Percentiles rank a stretch among this genome's conserved stretches.
Evolutionary conservation across 1,140 invertebrate species (phyloP).

Genomic region (Kradibia gibbosae): DNA sequence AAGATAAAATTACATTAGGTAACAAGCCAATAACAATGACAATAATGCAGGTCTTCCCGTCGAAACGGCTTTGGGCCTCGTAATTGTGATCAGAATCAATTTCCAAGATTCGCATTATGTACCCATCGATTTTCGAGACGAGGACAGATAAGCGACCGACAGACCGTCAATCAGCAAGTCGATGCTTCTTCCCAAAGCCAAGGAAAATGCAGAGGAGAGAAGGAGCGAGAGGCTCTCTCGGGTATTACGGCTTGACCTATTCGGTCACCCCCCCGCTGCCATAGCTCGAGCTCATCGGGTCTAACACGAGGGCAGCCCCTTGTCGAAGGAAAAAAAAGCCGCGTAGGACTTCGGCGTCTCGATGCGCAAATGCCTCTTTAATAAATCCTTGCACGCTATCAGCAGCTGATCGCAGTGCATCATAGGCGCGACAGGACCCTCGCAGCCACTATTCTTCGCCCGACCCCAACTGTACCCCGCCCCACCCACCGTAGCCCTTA

Average conservation of each 20-base stretch:
- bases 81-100: too few relatives aligned
- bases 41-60: too few relatives aligned
- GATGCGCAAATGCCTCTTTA: constrained; percentile 59
- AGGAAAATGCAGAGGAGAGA: not conserved
- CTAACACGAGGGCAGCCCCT: not conserved
- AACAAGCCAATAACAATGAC: too few relatives aligned
- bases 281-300: not conserved
- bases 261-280: not conserved
- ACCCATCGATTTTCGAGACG: not conserved
- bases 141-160: not conserved
- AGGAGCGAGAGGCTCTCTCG: not conserved
- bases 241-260: constrained; percentile 9
- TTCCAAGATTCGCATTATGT: constrained; percentile 32
- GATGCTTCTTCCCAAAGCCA: constrained; percentile 29
- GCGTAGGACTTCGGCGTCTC: not conserved
- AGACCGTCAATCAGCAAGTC: constrained; percentile 38
- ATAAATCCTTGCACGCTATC: constrained; percentile 66
- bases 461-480: constrained; percentile 50
- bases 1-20: too few relatives aligned
- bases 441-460: constrained; percentile 53
- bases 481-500: not conserved
- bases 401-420: constrained; percentile 68
- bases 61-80: too few relatives aligned
- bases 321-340: not conserved
- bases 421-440: constrained; percentile 65